Percentiles rank a stretch among this genome's conserved stretches.
Conservation (phyloP, 2,888 invertebrate species). For the Scrobipalpa atriplicella region DNA sequence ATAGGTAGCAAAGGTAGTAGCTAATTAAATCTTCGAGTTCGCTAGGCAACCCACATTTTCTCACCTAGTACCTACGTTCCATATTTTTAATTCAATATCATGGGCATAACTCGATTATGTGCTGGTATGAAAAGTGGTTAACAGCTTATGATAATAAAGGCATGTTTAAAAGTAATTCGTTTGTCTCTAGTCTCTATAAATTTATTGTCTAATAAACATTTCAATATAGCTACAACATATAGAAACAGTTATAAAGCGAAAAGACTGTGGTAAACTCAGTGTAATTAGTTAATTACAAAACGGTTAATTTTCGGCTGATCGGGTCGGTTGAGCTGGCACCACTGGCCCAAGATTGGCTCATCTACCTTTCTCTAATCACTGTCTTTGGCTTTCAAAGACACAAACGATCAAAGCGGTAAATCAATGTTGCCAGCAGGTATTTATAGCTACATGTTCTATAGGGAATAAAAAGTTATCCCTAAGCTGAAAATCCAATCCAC, state of each 20-base stretch:
- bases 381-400: not conserved
- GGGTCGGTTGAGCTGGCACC: not conserved
- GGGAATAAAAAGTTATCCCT: too few species aligned
- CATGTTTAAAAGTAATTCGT: constrained; percentile 1
- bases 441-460: not conserved
- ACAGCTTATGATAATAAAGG: not conserved
- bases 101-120: too few species aligned
- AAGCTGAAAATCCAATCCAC: too few species aligned
- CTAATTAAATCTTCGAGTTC: too few species aligned
- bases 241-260: not conserved
- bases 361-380: constrained; percentile 5
- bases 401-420: not conserved
- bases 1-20: too few species aligned
- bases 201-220: not conserved
- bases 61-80: too few species aligned
- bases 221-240: not conserved
- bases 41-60: too few species aligned
- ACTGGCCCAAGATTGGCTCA: not conserved
- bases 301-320: constrained; percentile 4
- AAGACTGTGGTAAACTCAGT: not conserved
- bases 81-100: too few species aligned
- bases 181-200: not conserved
- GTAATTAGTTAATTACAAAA: not conserved
- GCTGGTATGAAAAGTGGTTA: not conserved
- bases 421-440: not conserved